Evolutionary conservation across 2,888 invertebrate genomes (phyloP).

Genomic region (Aspidiotus rigidus): DNA sequence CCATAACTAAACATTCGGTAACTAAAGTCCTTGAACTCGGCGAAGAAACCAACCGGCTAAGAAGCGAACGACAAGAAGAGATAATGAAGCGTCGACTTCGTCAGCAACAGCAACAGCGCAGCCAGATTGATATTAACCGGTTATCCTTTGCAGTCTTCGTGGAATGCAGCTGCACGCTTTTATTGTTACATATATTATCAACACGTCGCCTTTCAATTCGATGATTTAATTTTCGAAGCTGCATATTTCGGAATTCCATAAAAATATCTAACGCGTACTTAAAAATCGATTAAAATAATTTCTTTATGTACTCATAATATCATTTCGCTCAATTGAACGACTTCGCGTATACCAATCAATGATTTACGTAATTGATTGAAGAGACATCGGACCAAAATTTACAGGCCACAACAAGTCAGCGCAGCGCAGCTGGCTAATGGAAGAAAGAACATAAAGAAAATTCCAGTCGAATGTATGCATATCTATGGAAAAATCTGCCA

Average conservation of each 20-base stretch:
- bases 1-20: neutral
- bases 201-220: slow-evolving; percentile 2
- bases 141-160: slow-evolving; percentile 4
- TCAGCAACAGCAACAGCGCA: neutral
- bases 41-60: neutral
- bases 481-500: too few relatives aligned
- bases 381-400: too few relatives aligned
- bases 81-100: neutral
- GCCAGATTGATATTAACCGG: neutral
- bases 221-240: slow-evolving; percentile 2
- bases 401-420: too few relatives aligned
- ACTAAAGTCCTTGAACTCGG: neutral
- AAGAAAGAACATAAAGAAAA: too few relatives aligned
- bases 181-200: slow-evolving; percentile 4
- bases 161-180: slow-evolving; percentile 4
- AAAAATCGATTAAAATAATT: neutral
- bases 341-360: too few relatives aligned
- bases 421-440: too few relatives aligned
- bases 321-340: neutral
- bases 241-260: neutral
- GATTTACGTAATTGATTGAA: too few relatives aligned
- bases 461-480: too few relatives aligned
- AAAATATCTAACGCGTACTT: neutral
- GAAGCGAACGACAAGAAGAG: neutral
- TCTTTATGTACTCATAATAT: neutral